These are phyloP conservation scores for Zygothrica quintamaculata DNA, from an alignment of 2,888 invertebrate genomes.

Conservation along the genomic window DNA sequence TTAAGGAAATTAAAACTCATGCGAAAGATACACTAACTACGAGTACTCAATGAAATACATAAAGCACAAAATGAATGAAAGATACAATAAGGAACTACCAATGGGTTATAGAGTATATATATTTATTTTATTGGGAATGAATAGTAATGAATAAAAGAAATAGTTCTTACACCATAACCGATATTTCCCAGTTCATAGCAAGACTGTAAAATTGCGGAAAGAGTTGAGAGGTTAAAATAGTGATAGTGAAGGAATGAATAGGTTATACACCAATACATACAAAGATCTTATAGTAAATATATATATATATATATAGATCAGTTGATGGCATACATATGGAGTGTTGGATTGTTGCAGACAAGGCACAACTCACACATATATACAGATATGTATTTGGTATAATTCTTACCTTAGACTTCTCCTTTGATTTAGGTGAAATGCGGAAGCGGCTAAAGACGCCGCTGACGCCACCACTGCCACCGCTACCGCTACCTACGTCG, in stretches of 20 bases:
- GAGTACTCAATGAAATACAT: not conserved
- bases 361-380: slow-evolving; percentile 13
- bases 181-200: slow-evolving; percentile 86
- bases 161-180: slow-evolving; percentile 84
- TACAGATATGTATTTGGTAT: not conserved
- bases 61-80: slow-evolving; percentile 6
- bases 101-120: not conserved
- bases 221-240: slow-evolving; percentile 44
- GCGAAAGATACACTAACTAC: slow-evolving; percentile 9
- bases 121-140: slow-evolving; percentile 4
- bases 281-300: slow-evolving; percentile 23
- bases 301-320: slow-evolving; percentile 9
- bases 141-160: slow-evolving; percentile 52
- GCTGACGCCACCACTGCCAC: slow-evolving; percentile 55
- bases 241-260: slow-evolving; percentile 45
- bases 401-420: slow-evolving; percentile 87
- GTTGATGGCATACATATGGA: slow-evolving; percentile 11
- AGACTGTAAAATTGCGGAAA: slow-evolving; percentile 85
- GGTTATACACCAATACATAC: slow-evolving; percentile 25
- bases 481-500: slow-evolving; percentile 51
- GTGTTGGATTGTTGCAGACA: slow-evolving; percentile 14
- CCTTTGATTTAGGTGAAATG: slow-evolving; percentile 87
- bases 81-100: not conserved
- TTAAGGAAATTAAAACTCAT: slow-evolving; percentile 11
- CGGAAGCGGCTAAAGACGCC: slow-evolving; percentile 86